Conservation (phyloP, 2,888 invertebrate genomes). For the Acheta domesticus region DNA sequence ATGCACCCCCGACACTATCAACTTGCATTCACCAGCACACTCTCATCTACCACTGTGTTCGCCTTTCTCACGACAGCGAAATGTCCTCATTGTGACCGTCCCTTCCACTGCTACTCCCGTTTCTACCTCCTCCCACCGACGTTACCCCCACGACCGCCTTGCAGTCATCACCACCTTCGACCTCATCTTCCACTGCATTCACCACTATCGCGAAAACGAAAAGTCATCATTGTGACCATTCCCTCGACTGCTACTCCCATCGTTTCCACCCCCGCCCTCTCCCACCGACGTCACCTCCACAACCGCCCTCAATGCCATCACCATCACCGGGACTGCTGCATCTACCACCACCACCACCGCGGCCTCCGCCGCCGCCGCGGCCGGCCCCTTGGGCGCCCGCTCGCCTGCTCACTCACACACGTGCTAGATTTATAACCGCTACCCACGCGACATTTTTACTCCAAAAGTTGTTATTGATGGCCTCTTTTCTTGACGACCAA, state of each 20-base stretch:
- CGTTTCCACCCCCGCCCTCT: not conserved
- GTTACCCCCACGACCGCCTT: not conserved
- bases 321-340: not conserved
- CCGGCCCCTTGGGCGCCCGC: not conserved
- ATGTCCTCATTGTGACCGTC: too few relatives aligned
- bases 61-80: too few relatives aligned
- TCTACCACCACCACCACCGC: not conserved
- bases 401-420: conserved; percentile 28
- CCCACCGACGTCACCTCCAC: not conserved
- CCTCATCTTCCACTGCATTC: not conserved
- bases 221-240: too few relatives aligned
- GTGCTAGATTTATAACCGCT: conserved; percentile 36
- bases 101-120: too few relatives aligned
- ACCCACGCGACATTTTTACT: conserved; percentile 38
- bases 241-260: not conserved
- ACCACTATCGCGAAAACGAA: too few relatives aligned
- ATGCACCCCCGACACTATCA: too few relatives aligned
- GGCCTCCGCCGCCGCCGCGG: not conserved
- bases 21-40: too few relatives aligned
- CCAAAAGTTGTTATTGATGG: conserved; percentile 38
- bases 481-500: conserved; percentile 24
- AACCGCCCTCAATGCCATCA: not conserved
- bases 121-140: not conserved
- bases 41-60: too few relatives aligned
- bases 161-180: too few relatives aligned